These are phyloP conservation scores for Galerucella pusilla DNA, from an alignment of 2,888 invertebrate species.

Conservation along the genomic window DNA sequence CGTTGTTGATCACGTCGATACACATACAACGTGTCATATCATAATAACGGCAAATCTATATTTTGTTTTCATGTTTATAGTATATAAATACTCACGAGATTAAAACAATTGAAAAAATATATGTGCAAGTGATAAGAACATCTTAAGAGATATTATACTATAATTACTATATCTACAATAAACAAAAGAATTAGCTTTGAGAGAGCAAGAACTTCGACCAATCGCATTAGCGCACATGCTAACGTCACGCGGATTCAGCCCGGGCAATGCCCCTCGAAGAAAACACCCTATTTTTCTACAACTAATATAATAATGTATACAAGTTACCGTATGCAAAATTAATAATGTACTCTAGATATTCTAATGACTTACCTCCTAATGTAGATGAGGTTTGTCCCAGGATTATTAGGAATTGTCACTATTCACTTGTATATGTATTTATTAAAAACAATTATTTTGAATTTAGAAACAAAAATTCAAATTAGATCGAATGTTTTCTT, in stretches of 20 bases:
- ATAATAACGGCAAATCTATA: slow-evolving; percentile 39
- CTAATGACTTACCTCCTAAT: slow-evolving; percentile 28
- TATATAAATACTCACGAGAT: not conserved
- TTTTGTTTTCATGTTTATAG: slow-evolving; percentile 10
- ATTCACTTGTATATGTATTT: slow-evolving; percentile 20
- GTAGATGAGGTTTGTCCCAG: slow-evolving; percentile 13
- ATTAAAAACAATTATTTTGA: slow-evolving; percentile 18
- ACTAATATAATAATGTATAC: not conserved
- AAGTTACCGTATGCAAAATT: not conserved
- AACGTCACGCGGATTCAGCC: slow-evolving; percentile 58
- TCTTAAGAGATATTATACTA: not conserved
- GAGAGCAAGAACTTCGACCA: slow-evolving; percentile 51
- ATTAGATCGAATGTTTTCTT: slow-evolving; percentile 10
- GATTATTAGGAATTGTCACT: slow-evolving; percentile 19
- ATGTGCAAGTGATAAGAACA: not conserved
- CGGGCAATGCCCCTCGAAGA: slow-evolving; percentile 56
- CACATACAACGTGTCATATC: slow-evolving; percentile 50
- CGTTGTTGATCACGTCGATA: slow-evolving; percentile 54
- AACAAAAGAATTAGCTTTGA: slow-evolving; percentile 51
- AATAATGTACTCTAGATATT: not conserved
- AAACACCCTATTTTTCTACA: slow-evolving; percentile 39
- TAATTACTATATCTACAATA: slow-evolving; percentile 37
- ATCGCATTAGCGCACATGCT: slow-evolving; percentile 59
- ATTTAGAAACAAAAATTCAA: slow-evolving; percentile 14
- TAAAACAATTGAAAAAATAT: slow-evolving; percentile 1